A percentile compares a stretch with the other conserved stretches of the same genome.
Conservation (phyloP, 2,113 vertebrate species). For the Cavia aperea region DNA sequence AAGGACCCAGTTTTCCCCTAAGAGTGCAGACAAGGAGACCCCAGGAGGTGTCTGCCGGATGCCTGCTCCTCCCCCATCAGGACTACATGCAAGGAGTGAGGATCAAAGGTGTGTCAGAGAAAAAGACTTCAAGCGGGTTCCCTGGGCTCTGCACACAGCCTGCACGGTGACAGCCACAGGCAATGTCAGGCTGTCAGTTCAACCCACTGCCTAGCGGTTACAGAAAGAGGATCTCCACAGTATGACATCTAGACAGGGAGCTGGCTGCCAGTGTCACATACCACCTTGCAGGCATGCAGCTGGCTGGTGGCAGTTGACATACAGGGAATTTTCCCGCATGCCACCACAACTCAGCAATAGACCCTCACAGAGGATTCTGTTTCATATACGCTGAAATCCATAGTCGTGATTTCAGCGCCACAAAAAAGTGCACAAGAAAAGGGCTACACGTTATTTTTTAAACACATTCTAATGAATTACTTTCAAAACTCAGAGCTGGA, state of each 20-base stretch:
- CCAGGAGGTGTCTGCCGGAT: constrained; percentile 11
- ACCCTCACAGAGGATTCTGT: not conserved
- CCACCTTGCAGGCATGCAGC: not conserved
- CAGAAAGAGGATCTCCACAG: constrained; percentile 46
- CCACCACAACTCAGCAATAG: constrained; percentile 40
- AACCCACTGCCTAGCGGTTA: constrained; percentile 5
- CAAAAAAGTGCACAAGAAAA: not conserved
- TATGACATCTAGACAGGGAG: constrained; percentile 36
- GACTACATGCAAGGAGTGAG: constrained; percentile 67
- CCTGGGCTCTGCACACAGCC: constrained; percentile 59
- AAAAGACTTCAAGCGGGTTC: constrained; percentile 60
- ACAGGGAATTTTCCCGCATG: constrained; percentile 31
- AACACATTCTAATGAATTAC: rapidly evolving
- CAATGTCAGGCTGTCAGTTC: constrained; percentile 61
- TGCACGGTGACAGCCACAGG: constrained; percentile 53
- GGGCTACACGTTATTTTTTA: not conserved
- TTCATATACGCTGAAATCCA: rapidly evolving
- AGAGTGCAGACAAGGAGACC: not conserved
- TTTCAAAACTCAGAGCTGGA: not conserved
- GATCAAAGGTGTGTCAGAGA: constrained; percentile 72
- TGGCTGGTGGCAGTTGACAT: not conserved
- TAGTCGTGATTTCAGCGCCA: not conserved
- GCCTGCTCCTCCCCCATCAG: constrained; percentile 12
- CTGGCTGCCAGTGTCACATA: not conserved
- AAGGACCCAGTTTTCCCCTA: rapidly evolving